These are phyloP conservation scores for Lepidurus apus DNA, from an alignment of 1,140 invertebrate genomes.

Conservation along the genomic window DNA sequence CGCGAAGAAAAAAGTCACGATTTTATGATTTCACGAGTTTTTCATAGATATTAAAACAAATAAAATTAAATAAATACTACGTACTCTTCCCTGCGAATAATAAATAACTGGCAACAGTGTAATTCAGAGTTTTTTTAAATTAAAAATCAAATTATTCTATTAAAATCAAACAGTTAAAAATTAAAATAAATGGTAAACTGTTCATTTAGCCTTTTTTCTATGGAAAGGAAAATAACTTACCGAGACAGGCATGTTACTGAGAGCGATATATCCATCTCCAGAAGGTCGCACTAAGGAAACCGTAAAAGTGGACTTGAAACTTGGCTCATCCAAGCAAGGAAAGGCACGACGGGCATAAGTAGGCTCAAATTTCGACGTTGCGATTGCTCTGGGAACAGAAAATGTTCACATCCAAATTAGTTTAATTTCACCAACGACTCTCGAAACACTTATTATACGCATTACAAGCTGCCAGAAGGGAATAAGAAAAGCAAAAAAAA, in stretches of 20 bases:
- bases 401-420: no score
- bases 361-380: constrained; percentile 58
- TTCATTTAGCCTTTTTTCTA: not conserved
- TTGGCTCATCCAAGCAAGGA: constrained; percentile 93
- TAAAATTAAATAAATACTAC: no score
- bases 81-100: no score
- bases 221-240: constrained; percentile 34
- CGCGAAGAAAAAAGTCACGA: no score
- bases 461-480: not conserved
- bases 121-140: no score
- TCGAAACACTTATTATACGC: not conserved
- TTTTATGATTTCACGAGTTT: no score
- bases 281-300: constrained; percentile 66
- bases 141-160: no score
- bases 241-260: constrained; percentile 69
- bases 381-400: constrained; percentile 43
- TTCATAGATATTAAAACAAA: no score
- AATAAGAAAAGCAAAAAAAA: not conserved
- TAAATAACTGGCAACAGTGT: no score
- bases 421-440: not conserved
- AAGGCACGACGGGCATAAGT: constrained; percentile 55
- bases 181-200: not conserved
- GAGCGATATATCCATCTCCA: constrained; percentile 55
- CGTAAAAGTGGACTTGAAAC: constrained; percentile 81
- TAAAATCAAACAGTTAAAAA: no score